Conservation (phyloP, 2,113 vertebrate species). For the Peromyscus leucopus region DNA sequence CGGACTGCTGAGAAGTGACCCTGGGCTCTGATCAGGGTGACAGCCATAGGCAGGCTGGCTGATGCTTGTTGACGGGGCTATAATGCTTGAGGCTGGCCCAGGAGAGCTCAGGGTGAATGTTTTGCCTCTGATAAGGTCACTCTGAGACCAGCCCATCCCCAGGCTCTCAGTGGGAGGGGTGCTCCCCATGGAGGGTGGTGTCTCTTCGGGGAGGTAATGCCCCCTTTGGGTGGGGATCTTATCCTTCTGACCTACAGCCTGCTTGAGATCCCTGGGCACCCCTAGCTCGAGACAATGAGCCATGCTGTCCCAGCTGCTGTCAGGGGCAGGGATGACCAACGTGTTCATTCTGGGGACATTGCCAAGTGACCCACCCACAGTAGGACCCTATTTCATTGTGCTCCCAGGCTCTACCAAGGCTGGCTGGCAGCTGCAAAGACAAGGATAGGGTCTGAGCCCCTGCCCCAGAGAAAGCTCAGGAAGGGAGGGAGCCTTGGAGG, state of each 20-base stretch:
- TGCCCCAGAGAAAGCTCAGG: not conserved
- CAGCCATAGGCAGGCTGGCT: fast-evolving
- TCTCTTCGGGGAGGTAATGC: not conserved
- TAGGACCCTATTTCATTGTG: conserved; percentile 65
- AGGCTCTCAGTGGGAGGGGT: not conserved
- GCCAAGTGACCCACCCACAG: not conserved
- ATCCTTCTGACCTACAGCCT: not conserved
- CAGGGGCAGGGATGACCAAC: fast-evolving
- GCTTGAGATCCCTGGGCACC: fast-evolving
- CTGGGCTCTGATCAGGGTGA: not conserved
- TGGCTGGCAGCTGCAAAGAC: not conserved
- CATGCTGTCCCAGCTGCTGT: not conserved
- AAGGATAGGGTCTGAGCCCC: not conserved
- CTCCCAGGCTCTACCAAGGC: conserved; percentile 24
- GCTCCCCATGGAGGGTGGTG: not conserved
- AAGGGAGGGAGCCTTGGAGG: not conserved
- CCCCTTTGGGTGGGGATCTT: not conserved
- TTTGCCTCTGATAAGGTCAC: not conserved
- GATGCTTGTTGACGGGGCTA: fast-evolving
- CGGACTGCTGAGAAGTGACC: not conserved
- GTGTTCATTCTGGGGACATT: not conserved
- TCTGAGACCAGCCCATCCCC: not conserved
- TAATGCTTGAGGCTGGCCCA: not conserved
- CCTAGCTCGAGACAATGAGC: not conserved
- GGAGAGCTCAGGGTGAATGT: not conserved